These are phyloP conservation scores for Antechinus stuartii DNA, from an alignment of 2,113 vertebrate species.

Conservation along the genomic window DNA sequence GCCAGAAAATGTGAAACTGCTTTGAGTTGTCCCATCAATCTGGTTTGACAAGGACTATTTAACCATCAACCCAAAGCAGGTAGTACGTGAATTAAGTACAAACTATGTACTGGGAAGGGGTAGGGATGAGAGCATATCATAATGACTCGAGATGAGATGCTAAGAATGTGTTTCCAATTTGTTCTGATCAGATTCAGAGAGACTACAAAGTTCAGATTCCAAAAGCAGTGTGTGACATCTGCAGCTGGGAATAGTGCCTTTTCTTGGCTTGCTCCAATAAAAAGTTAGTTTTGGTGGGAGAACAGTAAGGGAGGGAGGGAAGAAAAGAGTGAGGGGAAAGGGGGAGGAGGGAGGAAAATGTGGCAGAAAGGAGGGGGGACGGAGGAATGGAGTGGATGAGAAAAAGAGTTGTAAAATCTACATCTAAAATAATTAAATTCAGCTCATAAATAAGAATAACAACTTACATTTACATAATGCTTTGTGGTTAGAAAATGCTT, in stretches of 20 bases:
- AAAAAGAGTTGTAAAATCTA: conserved; percentile 1
- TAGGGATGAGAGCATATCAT: background rate
- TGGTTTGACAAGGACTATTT: conserved; percentile 9
- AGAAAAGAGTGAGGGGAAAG: background rate
- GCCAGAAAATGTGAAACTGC: conserved; percentile 3
- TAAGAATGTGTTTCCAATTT: background rate
- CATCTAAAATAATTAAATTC: conserved; percentile 18
- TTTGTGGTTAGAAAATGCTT: background rate
- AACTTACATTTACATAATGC: background rate
- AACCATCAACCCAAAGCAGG: background rate
- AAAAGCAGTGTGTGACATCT: conserved; percentile 6
- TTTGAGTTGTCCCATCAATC: conserved; percentile 34
- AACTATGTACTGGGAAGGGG: background rate
- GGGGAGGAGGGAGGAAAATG: background rate
- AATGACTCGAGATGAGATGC: background rate
- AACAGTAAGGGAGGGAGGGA: background rate
- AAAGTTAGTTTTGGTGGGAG: background rate
- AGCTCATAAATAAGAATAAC: background rate
- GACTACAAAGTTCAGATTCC: conserved; percentile 12
- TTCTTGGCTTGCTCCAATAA: background rate
- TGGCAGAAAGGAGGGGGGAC: background rate
- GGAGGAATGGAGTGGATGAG: background rate
- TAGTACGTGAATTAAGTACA: conserved; percentile 4
- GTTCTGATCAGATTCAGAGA: conserved; percentile 9
- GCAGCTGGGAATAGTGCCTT: background rate